Evolutionary conservation across 1,140 invertebrate genomes (phyloP), one percentile per base, ranked within the genome.

Genomic region (Gonatopus flavifemur): DNA sequence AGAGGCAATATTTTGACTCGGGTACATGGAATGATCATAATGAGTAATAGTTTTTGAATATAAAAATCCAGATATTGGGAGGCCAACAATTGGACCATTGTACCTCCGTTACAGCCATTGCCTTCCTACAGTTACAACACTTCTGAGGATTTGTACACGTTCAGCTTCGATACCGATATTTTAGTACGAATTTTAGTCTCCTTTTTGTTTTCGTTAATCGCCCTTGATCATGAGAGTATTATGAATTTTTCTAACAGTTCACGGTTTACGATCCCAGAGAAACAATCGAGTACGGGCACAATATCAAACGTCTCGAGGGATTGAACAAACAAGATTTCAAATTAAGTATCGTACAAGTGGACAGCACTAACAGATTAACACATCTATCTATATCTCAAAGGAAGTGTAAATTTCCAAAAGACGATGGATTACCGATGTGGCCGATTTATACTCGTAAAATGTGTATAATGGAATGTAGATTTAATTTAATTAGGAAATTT

Each of bases 1-100:
- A 28, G 12, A 7, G 25, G 12, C 12, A 28, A 12, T 28, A 28
- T 28, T 28, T 7, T 28, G 12, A 7, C 6, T 28, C 6, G 6
- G 12, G 6, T 12, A 28, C 6, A 6, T 28, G 12, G 6, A 28
- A 28, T 12, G 6, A 28, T 7, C 12, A 7, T 28, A 28, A 28
- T 28, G 12, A 6, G 6, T 28, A 7, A 12, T 28, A 7, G 6
- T 28, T 28, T 28, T 28, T 28, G 6, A 7, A 7, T 7, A 7
- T 28, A 10, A 10, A 36, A n/a, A 38, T 28, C 12, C 20, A 74
- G 72, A 0, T 72, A 72, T 43, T 74, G 69, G 67, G 30, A 31
- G 8, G 22, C 15, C 3, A 57, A 60, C 7, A 69, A 72, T 31
- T 66, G 56, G 42, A 70, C 58, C 1, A 16, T 53, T 1, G n/a